phyloP scores from a whole-genome alignment of 2,113 vertebrate species.

The Psittacus erithacus region DNA sequence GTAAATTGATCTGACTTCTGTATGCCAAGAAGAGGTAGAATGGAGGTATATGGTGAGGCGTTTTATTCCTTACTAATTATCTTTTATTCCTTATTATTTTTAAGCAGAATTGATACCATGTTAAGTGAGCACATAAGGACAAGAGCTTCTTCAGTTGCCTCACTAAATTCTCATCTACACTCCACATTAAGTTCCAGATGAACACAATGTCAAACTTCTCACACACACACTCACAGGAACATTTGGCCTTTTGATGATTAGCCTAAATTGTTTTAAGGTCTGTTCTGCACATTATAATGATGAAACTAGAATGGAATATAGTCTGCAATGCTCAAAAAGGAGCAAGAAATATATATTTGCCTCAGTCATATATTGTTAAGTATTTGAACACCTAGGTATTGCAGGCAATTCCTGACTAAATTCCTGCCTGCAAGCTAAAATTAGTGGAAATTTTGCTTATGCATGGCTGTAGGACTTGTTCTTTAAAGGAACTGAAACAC shows the following conservation, averaged over 20 bases:
- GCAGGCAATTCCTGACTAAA: not conserved
- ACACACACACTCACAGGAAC: not conserved
- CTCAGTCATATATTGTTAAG: not conserved
- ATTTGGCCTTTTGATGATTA: not conserved
- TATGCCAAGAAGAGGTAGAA: not conserved
- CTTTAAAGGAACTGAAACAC: not conserved
- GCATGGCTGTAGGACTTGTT: not conserved
- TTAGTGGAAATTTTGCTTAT: not conserved
- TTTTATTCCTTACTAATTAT: not conserved
- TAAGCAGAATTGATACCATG: not conserved
- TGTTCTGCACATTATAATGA: not conserved
- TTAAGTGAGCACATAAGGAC: not conserved
- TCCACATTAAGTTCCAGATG: not conserved
- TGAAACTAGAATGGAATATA: not conserved
- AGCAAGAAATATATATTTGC: not conserved
- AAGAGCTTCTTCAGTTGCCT: not conserved
- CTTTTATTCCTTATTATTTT: not conserved
- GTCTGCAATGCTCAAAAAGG: not conserved
- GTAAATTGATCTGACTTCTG: not conserved
- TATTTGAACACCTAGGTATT: not conserved
- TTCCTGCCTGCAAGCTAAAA: not conserved
- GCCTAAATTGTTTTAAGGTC: not conserved
- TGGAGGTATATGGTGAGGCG: not conserved
- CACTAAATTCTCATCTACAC: not conserved
- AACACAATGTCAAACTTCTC: not conserved